Conservation (phyloP, 2,888 invertebrate species). For the Acleris laterana region DNA sequence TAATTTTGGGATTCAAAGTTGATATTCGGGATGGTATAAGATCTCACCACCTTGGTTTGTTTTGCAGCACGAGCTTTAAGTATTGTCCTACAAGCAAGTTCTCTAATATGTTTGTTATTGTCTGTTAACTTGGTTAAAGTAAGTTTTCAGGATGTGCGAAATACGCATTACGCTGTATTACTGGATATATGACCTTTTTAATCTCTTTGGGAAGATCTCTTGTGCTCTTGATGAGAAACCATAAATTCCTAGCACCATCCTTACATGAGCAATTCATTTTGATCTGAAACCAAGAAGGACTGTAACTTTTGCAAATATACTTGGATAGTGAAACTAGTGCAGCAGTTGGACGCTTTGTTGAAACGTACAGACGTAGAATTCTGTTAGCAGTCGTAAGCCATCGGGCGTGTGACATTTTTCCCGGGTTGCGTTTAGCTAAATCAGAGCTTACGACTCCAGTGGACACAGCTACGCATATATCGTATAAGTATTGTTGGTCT, state of each 20-base stretch:
- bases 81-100: no score
- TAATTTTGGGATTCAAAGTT: conserved; percentile 10
- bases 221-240: conserved; percentile 7
- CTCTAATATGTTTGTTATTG: no score
- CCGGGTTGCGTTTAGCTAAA: conserved; percentile 36
- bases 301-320: conserved; percentile 9
- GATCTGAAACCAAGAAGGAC: conserved; percentile 10
- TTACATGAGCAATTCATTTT: conserved; percentile 9
- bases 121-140: no score
- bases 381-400: conserved; percentile 40
- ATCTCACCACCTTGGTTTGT: conserved; percentile 4
- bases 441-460: conserved; percentile 27
- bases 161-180: no score
- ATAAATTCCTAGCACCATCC: conserved; percentile 11
- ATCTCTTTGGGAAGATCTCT: conserved; percentile 7
- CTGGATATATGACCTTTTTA: no score
- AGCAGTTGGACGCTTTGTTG: conserved; percentile 14
- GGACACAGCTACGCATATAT: conserved; percentile 15
- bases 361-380: conserved; percentile 38
- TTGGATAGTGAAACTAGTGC: conserved; percentile 1
- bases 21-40: conserved; percentile 6
- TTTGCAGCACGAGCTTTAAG: no score
- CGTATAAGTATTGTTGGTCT: conserved; percentile 10
- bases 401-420: conserved; percentile 38
- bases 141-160: no score